Conservation (phyloP, 2,797 vertebrate genomes). For the Neosilurus mollespiculum region DNA sequence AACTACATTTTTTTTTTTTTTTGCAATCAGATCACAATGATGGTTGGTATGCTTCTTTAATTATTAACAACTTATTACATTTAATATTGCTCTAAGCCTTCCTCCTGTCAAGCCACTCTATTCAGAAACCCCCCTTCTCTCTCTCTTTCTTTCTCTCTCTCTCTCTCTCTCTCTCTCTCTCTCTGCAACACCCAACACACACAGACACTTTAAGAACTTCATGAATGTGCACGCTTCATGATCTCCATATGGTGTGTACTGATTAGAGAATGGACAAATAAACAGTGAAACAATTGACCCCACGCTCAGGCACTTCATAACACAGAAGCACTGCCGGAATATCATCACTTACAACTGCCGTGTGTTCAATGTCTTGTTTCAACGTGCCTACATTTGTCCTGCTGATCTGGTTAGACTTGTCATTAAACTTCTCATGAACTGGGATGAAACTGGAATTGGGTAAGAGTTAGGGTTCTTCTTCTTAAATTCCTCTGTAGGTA, state of each 20-base stretch:
- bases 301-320: conserved; percentile 5
- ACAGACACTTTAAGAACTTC: conserved; percentile 34
- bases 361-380: not conserved
- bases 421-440: not conserved
- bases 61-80: not conserved
- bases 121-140: not conserved
- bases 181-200: not conserved
- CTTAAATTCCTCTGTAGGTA: not conserved
- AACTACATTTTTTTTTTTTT: too few species aligned
- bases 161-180: too few species aligned
- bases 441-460: not conserved
- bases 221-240: conserved; percentile 50
- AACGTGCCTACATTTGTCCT: not conserved
- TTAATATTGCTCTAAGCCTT: not conserved
- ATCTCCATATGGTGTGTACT: conserved; percentile 53
- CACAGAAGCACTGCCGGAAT: not conserved
- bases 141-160: not conserved
- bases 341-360: not conserved
- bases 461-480: not conserved
- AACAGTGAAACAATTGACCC: conserved; percentile 34
- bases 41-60: not conserved
- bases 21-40: not conserved
- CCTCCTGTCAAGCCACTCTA: not conserved
- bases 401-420: not conserved
- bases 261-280: conserved; percentile 64